phyloP scores from a whole-genome alignment of 2,888 invertebrate species.

The Axea sp. region DNA sequence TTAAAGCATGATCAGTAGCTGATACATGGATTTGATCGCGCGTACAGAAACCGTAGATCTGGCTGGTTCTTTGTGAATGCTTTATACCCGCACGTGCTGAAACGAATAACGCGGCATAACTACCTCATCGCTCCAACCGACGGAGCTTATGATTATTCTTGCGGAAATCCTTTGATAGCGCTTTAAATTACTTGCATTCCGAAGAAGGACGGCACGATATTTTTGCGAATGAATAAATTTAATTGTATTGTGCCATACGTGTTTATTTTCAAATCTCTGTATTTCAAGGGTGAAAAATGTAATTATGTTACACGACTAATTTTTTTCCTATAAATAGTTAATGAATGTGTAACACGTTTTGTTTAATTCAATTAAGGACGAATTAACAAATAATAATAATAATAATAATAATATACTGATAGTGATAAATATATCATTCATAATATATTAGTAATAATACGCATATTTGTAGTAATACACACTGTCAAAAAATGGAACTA shows the following conservation, averaged over 20 bases:
- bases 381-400: too few relatives aligned
- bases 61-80: constrained; percentile 42
- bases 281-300: too few relatives aligned
- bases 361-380: too few relatives aligned
- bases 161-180: constrained; percentile 49
- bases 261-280: too few relatives aligned
- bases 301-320: too few relatives aligned
- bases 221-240: constrained; percentile 33
- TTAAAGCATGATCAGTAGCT: constrained; percentile 69
- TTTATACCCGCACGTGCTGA: constrained; percentile 56
- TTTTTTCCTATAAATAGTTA: too few relatives aligned
- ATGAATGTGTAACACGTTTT: too few relatives aligned
- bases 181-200: constrained; percentile 51
- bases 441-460: too few relatives aligned
- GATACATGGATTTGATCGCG: constrained; percentile 60
- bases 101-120: constrained; percentile 51
- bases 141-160: constrained; percentile 49
- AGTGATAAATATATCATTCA: too few relatives aligned
- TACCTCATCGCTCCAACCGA: constrained; percentile 41
- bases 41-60: constrained; percentile 45
- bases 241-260: constrained; percentile 14
- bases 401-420: too few relatives aligned
- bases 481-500: too few relatives aligned
- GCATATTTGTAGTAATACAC: too few relatives aligned
- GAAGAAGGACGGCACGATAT: constrained; percentile 32